These are phyloP conservation scores for Caenorhabditis zanzibari DNA, from an alignment of 2,888 invertebrate genomes.

Conservation along the genomic window DNA sequence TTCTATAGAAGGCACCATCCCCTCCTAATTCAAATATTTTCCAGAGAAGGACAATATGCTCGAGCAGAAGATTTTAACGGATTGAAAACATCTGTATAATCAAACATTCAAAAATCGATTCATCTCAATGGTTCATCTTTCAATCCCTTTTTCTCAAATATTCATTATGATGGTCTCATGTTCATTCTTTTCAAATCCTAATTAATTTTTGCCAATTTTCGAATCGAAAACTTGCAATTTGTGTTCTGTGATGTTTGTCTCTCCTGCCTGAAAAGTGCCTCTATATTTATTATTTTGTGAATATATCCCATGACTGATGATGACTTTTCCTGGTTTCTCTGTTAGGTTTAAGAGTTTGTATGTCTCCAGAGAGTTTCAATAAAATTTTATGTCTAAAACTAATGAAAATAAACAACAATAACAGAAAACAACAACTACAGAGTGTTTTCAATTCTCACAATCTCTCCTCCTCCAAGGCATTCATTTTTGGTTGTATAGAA, in stretches of 20 bases:
- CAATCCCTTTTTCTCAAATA: conserved; percentile 21
- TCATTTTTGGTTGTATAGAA: conserved; percentile 75
- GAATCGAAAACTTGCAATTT: conserved; percentile 40
- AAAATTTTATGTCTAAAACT: neutral
- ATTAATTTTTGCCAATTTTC: conserved; percentile 33
- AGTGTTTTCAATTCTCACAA: conserved; percentile 59
- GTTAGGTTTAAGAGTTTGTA: conserved; percentile 11
- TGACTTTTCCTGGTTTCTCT: conserved; percentile 16
- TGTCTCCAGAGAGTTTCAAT: conserved; percentile 19
- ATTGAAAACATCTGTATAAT: conserved; percentile 44
- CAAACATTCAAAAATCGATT: too few relatives aligned
- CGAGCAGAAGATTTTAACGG: conserved; percentile 39
- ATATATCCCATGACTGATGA: conserved; percentile 59
- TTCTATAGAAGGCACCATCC: neutral
- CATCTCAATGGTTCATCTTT: neutral
- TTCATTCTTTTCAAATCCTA: conserved; percentile 15
- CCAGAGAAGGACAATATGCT: conserved; percentile 61
- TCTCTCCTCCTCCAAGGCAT: conserved; percentile 80
- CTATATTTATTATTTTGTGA: conserved; percentile 23
- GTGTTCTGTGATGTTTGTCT: conserved; percentile 46
- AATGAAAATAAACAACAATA: neutral
- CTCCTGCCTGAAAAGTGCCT: conserved; percentile 38
- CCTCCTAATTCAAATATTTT: conserved; percentile 14
- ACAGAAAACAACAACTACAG: conserved; percentile 18
- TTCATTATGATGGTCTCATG: conserved; percentile 52